These are phyloP conservation scores for Camponotus floridanus DNA, from an alignment of 1,140 invertebrate species.

Conservation along the genomic window DNA sequence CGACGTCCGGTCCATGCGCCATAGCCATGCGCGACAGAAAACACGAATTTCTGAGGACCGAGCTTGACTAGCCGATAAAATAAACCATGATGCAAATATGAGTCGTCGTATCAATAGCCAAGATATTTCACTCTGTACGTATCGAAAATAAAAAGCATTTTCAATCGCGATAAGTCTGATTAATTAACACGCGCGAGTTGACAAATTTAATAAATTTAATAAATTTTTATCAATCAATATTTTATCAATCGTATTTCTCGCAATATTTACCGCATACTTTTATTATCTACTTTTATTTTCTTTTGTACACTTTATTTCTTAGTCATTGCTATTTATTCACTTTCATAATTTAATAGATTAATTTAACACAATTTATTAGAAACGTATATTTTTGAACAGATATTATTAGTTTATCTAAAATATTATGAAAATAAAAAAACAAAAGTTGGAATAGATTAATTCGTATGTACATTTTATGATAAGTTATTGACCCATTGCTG, in stretches of 20 bases:
- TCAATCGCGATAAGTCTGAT: conserved; percentile 24
- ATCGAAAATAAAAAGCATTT: background rate
- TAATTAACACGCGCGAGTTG: background rate
- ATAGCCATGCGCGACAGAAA: conserved; percentile 46
- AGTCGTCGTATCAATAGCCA: background rate
- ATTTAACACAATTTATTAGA: background rate
- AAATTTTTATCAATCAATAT: conserved; percentile 3
- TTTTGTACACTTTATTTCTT: background rate
- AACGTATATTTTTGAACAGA: background rate
- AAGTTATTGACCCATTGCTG: conserved; percentile 35
- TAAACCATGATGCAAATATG: background rate
- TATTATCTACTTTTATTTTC: background rate
- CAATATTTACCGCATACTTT: background rate
- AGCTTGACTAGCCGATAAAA: conserved; percentile 2
- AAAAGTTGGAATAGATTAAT: background rate
- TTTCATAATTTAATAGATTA: background rate
- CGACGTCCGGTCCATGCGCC: conserved; percentile 56
- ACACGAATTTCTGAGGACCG: conserved; percentile 32
- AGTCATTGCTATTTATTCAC: background rate
- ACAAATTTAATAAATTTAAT: background rate
- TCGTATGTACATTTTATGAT: background rate
- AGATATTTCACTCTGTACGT: conserved; percentile 8
- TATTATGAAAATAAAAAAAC: background rate
- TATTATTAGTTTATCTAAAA: background rate
- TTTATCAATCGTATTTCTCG: background rate